phyloP scores from a whole-genome alignment of 2,797 vertebrate genomes.

The Heterohyrax brucei region DNA sequence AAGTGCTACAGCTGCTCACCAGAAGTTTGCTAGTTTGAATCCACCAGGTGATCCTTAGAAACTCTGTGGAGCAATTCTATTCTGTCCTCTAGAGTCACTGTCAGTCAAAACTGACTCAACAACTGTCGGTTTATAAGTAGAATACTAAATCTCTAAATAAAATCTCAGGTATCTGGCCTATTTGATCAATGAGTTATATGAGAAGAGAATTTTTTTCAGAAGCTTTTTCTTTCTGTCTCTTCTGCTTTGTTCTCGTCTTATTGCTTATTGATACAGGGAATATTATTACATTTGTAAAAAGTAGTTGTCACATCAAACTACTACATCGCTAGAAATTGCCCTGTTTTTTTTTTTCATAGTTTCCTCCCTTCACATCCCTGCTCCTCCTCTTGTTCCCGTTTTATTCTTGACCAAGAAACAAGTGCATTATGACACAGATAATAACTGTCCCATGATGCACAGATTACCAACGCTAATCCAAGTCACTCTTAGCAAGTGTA shows the following conservation, averaged over 20 bases:
- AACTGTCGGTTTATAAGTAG: background rate
- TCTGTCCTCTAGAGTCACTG: no score
- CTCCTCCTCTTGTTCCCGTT: background rate
- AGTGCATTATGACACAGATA: background rate
- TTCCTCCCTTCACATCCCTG: background rate
- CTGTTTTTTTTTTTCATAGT: background rate
- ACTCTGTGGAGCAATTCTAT: no score
- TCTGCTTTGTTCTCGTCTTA: background rate
- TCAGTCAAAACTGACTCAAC: no score
- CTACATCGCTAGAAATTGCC: conserved; percentile 38
- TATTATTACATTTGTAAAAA: conserved; percentile 29
- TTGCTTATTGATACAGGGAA: background rate
- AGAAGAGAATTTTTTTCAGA: conserved; percentile 13
- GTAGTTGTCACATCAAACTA: conserved; percentile 3
- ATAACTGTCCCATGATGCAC: background rate
- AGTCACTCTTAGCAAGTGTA: background rate
- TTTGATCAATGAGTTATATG: background rate
- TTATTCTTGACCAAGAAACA: conserved; percentile 59
- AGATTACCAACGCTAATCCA: background rate
- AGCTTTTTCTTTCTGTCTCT: background rate
- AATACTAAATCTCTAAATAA: conserved; percentile 14
- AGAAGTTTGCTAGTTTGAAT: no score
- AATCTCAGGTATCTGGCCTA: conserved; percentile 1
- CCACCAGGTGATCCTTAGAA: no score
- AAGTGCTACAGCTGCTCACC: no score